Percentiles rank a stretch among this genome's conserved stretches.
These are phyloP conservation scores for Escarpia spicata DNA, from an alignment of 2,888 invertebrate species.

Conservation along the genomic window DNA sequence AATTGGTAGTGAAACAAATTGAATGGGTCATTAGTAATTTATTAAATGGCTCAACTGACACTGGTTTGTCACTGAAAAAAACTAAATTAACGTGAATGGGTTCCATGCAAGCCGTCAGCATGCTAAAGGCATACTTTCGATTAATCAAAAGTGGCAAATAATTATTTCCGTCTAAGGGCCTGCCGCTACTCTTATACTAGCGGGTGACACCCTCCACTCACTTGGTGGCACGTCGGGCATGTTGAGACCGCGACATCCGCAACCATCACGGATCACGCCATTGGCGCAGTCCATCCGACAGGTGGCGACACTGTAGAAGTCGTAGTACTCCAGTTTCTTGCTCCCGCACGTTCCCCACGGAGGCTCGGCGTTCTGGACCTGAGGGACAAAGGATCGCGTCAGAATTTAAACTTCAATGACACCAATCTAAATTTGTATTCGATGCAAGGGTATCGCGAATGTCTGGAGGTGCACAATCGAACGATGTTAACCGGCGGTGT, in stretches of 20 bases:
- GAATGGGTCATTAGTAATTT: no score
- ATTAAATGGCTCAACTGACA: no score
- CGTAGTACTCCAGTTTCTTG: constrained; percentile 31
- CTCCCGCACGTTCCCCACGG: constrained; percentile 32
- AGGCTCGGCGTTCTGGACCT: constrained; percentile 30
- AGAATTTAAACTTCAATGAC: not conserved
- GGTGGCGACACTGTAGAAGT: constrained; percentile 28
- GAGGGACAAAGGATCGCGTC: not conserved
- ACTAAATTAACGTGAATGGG: no score
- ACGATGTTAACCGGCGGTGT: no score
- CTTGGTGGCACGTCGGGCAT: constrained; percentile 27
- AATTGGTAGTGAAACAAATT: no score
- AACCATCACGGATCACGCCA: constrained; percentile 25
- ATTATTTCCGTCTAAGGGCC: not conserved
- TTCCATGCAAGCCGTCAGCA: no score
- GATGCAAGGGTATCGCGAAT: no score
- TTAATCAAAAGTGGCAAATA: not conserved
- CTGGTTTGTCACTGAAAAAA: no score
- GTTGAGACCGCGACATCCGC: constrained; percentile 30
- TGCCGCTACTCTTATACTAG: not conserved
- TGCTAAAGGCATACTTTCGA: no score
- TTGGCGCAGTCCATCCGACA: constrained; percentile 35
- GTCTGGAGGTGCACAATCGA: no score
- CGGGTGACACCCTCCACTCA: not conserved
- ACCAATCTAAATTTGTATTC: not conserved